Conservation (phyloP, 2,888 invertebrate genomes). For the Atethmia centrago region DNA sequence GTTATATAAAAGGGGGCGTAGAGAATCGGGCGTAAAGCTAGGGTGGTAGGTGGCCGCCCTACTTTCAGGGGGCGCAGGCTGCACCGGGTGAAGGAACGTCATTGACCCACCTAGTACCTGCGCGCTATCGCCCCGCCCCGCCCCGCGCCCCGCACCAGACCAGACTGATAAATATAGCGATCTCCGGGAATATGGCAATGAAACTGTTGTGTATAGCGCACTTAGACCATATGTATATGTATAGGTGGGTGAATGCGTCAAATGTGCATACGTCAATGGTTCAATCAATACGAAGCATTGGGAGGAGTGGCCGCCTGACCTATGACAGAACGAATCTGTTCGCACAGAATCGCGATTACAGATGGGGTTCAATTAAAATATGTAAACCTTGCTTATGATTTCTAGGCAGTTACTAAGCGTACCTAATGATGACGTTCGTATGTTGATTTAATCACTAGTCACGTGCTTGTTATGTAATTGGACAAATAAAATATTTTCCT, state of each 20-base stretch:
- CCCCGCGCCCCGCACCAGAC: constrained; percentile 56
- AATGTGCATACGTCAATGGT: constrained; percentile 57
- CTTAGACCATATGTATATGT: constrained; percentile 33
- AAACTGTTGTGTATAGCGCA: constrained; percentile 70
- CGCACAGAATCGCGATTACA: constrained; percentile 4
- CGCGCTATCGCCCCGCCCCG: constrained; percentile 69
- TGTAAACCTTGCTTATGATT: constrained; percentile 32
- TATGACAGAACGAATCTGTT: constrained; percentile 40
- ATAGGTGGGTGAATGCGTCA: constrained; percentile 54
- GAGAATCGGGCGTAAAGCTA: constrained; percentile 64
- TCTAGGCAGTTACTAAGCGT: constrained; percentile 9
- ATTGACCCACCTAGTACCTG: constrained; percentile 86
- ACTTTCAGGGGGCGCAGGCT: constrained; percentile 82
- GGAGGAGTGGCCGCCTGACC: constrained; percentile 59
- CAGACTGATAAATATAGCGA: constrained; percentile 82
- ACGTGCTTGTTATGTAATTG: constrained; percentile 33
- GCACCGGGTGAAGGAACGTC: constrained; percentile 86
- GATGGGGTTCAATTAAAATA: constrained; percentile 41
- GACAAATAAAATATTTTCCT: background rate
- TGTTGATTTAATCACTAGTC: constrained; percentile 25
- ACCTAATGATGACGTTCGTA: constrained; percentile 18
- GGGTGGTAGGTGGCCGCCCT: constrained; percentile 77
- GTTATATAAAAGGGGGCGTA: constrained; percentile 65
- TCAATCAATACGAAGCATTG: constrained; percentile 52
- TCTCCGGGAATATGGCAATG: constrained; percentile 86